phyloP scores from a whole-genome alignment of 2,888 invertebrate species.

The Hydrotaea diabolus region DNA sequence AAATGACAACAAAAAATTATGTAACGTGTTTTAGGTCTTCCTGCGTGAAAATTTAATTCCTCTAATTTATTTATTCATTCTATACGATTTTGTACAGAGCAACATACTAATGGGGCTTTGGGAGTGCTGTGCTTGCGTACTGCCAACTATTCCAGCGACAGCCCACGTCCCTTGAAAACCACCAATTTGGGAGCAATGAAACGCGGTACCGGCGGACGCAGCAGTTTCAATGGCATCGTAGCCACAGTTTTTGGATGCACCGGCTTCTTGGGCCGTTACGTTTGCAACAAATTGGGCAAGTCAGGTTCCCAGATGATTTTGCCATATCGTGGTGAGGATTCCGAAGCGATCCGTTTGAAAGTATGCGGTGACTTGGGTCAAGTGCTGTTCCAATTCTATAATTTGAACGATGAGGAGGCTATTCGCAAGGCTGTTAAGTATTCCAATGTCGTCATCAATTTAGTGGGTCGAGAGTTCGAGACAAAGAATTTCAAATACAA shows the following conservation, averaged over 20 bases:
- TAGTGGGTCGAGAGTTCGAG: slow-evolving; percentile 95
- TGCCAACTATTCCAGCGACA: slow-evolving; percentile 74
- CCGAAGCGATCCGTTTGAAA: slow-evolving; percentile 89
- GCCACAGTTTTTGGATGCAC: slow-evolving; percentile 98
- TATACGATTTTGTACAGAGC: slow-evolving; percentile 65
- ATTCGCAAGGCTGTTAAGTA: slow-evolving; percentile 92
- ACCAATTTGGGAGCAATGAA: slow-evolving; percentile 86
- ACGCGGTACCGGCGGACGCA: slow-evolving; percentile 94
- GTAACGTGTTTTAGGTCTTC: slow-evolving; percentile 61
- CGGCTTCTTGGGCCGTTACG: slow-evolving; percentile 93
- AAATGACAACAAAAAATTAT: slow-evolving; percentile 18
- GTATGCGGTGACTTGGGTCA: slow-evolving; percentile 97
- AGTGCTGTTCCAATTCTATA: slow-evolving; percentile 92
- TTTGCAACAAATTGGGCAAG: slow-evolving; percentile 95
- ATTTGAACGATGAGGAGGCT: slow-evolving; percentile 92
- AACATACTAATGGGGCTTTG: slow-evolving; percentile 75
- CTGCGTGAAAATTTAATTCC: slow-evolving; percentile 41
- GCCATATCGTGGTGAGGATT: slow-evolving; percentile 94
- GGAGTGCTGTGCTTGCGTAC: slow-evolving; percentile 77
- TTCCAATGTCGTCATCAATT: slow-evolving; percentile 98
- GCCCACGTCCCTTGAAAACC: slow-evolving; percentile 79
- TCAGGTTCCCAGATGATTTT: slow-evolving; percentile 93
- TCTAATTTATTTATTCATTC: slow-evolving; percentile 42
- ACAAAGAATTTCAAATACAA: slow-evolving; percentile 93
- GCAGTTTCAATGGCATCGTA: slow-evolving; percentile 97